Conservation (phyloP, 2,797 vertebrate genomes). For the Microchirus variegatus region DNA sequence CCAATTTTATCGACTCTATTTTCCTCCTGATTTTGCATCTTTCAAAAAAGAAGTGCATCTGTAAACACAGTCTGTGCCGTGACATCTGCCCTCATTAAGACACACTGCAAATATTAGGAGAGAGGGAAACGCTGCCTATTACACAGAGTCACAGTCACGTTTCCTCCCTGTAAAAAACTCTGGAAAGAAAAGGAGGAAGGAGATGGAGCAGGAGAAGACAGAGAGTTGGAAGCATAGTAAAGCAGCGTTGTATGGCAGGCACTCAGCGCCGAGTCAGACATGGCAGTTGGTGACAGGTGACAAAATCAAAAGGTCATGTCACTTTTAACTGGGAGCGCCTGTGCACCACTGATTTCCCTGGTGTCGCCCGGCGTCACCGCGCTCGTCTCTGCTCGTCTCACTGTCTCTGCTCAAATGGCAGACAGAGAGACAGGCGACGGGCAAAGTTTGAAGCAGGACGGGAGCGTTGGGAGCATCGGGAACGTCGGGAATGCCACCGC, state of each 20-base stretch:
- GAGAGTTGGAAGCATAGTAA: slow-evolving; percentile 67
- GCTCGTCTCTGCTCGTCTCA: slow-evolving; percentile 71
- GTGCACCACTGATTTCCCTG: slow-evolving; percentile 95
- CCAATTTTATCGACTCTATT: slow-evolving; percentile 65
- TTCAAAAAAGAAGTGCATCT: slow-evolving; percentile 35
- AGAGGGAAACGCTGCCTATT: slow-evolving; percentile 66
- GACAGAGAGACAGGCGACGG: slow-evolving; percentile 77
- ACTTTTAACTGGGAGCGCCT: slow-evolving; percentile 97
- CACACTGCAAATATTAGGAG: slow-evolving; percentile 67
- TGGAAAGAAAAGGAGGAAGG: slow-evolving; percentile 69
- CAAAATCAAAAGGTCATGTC: slow-evolving; percentile 98
- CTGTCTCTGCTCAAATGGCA: too few species aligned
- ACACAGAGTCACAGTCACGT: slow-evolving; percentile 71
- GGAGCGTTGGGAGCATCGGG: slow-evolving; percentile 77
- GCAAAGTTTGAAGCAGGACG: slow-evolving; percentile 79
- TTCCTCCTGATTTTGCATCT: slow-evolving; percentile 60
- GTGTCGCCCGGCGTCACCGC: slow-evolving; percentile 80
- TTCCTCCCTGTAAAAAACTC: slow-evolving; percentile 43
- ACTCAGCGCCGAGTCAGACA: slow-evolving; percentile 78
- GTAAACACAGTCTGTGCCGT: slow-evolving; percentile 60
- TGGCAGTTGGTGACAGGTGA: slow-evolving; percentile 93
- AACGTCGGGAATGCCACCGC: slow-evolving; percentile 73
- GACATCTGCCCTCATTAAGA: slow-evolving; percentile 80
- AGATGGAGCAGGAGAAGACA: slow-evolving; percentile 75
- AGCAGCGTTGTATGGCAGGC: slow-evolving; percentile 73